Conservation (phyloP, 2,888 invertebrate species). For the Chloroclystis v-ata region DNA sequence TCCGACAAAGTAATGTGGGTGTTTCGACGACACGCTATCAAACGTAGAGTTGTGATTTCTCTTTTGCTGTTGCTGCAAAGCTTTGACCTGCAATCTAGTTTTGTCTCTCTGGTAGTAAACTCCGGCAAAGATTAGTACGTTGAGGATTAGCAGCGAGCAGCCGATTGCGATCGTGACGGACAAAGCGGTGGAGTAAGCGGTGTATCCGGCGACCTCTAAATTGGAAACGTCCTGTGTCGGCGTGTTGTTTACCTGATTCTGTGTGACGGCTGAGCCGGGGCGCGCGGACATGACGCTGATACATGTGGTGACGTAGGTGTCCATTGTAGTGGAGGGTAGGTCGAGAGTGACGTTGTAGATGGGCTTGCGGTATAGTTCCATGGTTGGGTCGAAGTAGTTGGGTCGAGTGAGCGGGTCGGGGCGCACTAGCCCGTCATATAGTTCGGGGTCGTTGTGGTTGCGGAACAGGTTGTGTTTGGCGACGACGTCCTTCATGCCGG, state of each 20-base stretch:
- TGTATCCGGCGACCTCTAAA: constrained; percentile 86
- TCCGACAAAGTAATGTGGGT: constrained; percentile 87
- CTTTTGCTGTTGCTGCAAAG: constrained; percentile 84
- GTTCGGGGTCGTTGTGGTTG: constrained; percentile 91
- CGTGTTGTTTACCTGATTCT: constrained; percentile 78
- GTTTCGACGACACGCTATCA: constrained; percentile 81
- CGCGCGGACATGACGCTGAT: constrained; percentile 85
- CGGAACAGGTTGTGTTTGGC: constrained; percentile 93
- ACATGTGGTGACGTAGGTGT: constrained; percentile 83
- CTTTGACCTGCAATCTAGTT: constrained; percentile 87
- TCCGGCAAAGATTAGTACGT: constrained; percentile 89
- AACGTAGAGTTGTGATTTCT: constrained; percentile 76
- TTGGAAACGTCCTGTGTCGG: constrained; percentile 87
- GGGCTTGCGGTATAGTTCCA: constrained; percentile 80
- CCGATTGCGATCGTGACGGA: constrained; percentile 90
- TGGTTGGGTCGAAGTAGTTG: constrained; percentile 80
- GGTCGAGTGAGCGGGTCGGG: constrained; percentile 87
- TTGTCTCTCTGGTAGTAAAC: constrained; percentile 90
- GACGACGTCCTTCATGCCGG: constrained; percentile 93
- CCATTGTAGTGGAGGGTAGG: constrained; percentile 75
- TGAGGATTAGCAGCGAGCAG: constrained; percentile 87
- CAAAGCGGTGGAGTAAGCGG: constrained; percentile 85
- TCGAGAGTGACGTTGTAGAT: constrained; percentile 76
- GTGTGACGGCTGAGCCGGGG: constrained; percentile 69
- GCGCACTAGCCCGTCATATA: constrained; percentile 93